Evolutionary conservation across 2,797 vertebrate genomes (phyloP), one percentile per base, ranked within the genome.

Genomic region (Rallus crepitans): DNA sequence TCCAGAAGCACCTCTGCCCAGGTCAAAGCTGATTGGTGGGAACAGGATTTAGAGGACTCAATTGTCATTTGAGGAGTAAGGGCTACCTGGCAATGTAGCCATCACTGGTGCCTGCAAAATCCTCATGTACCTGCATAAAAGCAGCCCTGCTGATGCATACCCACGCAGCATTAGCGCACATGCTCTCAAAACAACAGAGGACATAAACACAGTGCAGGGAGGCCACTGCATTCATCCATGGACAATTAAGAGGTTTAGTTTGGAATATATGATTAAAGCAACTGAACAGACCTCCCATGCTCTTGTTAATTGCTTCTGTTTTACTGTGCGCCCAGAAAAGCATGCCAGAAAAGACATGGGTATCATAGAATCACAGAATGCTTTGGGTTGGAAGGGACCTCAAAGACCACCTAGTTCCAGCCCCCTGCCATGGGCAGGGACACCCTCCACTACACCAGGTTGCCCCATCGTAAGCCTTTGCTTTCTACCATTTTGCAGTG

Each of bases 101-200:
- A 45, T 6, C 7, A 6, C 15, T 33, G 31, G 37, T 33, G 40
- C 8, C 21, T 14, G 87, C 28, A 42, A 52, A 71, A 71, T 33
- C 57, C 57, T 68, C 0, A 0, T 24, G 37, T 12, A 42, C 23
- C 20, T 37, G 23, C 1, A 2, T 3, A 42, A 0, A 55, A 6
- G 39, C 31, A 95, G 30, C 81, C 33, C 7, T 11, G 25, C 10
- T 30, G 37, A 47, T 61, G 23, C 3, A 3, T n/a, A 52, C 10
- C 16, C 25, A 23, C 0, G 3, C 16, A 37, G 7, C 16, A 19
- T 5, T 28, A 64, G 61, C 27, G 66, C 2, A 1, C 20, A 24
- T 7, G 2, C 8, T 7, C 31, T 45, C 15, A 57, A 68, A 89
- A 47, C 37, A 30, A 15, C 5, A 0, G 5, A 47, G n/a, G 65